Base-by-base conservation (phyloP, 2,888 invertebrate species). In the Pimpla rufipes region DNA sequence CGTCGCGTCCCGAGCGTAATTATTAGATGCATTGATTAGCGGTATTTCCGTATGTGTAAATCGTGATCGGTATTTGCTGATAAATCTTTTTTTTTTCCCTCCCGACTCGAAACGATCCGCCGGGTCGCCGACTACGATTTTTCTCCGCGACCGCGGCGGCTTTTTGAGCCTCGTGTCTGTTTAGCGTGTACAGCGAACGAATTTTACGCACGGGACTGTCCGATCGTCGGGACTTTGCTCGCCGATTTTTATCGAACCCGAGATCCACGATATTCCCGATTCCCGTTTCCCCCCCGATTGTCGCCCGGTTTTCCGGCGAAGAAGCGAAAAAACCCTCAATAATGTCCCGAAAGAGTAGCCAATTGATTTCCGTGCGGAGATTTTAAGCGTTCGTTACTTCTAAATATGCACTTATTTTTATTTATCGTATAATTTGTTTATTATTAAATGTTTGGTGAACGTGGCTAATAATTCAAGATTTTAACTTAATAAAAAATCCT, bases 171-270 rank as follows among this genome's bases (percentile, higher is more conserved):
- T 64, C 42, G 18, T 59, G 5, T n/a, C n/a, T n/a, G n/a, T 29
- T 62, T 57, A 37, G 37, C 47, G 52, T 70, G 45, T 79, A 64
- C 62, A 76, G 67, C 79, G 59, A 83, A 52, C 29, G 64, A 71
- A 45, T 83, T 83, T 83, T 83, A 79, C 71, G 59, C 57, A 76
- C 52, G 67, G 66, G 67, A 76, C 71, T 73, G 66, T 57, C 79
- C 42, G 42, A 55, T 66, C 29, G 42, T 57, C 66, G 55, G 21
- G 64, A 64, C 52, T 21, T 42, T 78, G 50, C 11, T 78, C 23
- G 62, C n/a, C 50, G 35, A 64, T 66, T 83, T 81, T 76, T 76
- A 79, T 42, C n/a, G 16, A 40, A 59, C 13, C 47, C 57, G 21
- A 47, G 11, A 23, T 55, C 21, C 55, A 23, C 23, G 21, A 55